A percentile compares a stretch with the other conserved stretches of the same genome.
phyloP scores from a whole-genome alignment of 37 sponge, comb jelly and placozoan species.

The Axinella damicornis region DNA sequence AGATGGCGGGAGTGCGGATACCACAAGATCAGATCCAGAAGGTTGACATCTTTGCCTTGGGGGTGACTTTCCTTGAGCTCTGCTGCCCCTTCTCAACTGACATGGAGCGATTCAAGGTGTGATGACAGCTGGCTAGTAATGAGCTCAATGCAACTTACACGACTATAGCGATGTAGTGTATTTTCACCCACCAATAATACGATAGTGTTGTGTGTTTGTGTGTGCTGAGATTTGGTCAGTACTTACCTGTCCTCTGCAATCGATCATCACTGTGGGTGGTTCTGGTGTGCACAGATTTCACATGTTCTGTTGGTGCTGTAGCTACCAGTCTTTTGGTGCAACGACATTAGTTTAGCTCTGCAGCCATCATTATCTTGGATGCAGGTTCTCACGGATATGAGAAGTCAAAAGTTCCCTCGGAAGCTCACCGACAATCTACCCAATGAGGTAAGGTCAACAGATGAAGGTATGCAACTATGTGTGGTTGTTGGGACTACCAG shows the following conservation, averaged over 20 bases:
- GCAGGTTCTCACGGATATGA: constrained; percentile 18
- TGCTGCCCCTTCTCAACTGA: constrained; percentile 16
- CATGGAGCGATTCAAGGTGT: constrained; percentile 10
- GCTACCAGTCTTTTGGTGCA: not conserved
- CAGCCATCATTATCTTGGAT: not conserved
- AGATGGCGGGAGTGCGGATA: constrained; percentile 11
- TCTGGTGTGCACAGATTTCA: too few relatives aligned
- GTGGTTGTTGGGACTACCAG: too few relatives aligned
- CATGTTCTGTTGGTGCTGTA: not conserved
- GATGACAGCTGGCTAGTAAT: too few relatives aligned
- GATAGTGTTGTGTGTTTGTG: too few relatives aligned
- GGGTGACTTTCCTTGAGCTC: constrained; percentile 87
- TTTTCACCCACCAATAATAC: too few relatives aligned
- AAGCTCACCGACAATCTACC: not conserved
- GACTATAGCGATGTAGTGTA: too few relatives aligned
- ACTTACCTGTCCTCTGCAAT: too few relatives aligned
- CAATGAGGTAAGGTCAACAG: not conserved
- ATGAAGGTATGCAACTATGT: too few relatives aligned
- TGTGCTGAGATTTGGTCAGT: too few relatives aligned
- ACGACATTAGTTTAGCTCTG: not conserved
- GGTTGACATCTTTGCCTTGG: constrained; percentile 86
- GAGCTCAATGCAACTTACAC: too few relatives aligned
- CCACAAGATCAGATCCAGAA: constrained; percentile 33
- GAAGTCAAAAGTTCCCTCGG: constrained; percentile 3
- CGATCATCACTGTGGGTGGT: too few relatives aligned